Base-by-base conservation (phyloP, 2,113 vertebrate genomes). In the Saimiri boliviensis region DNA sequence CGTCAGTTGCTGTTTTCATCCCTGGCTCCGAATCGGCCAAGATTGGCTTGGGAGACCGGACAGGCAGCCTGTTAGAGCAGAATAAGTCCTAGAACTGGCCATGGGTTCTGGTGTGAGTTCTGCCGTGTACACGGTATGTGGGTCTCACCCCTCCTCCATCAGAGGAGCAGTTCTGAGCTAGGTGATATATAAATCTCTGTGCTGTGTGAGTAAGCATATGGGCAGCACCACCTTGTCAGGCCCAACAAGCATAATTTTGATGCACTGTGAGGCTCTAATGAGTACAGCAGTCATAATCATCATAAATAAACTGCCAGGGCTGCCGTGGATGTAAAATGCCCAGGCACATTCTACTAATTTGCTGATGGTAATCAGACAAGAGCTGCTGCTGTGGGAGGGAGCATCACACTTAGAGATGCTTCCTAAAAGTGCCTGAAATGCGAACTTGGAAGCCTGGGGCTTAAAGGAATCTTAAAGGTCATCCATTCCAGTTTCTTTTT, bases 111-210 rank as follows among this genome's bases (percentile, higher is more conserved):
- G 58, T 19, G 58, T 0, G 13, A n/a, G 17, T 71, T 45, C 66
- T 82, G 45, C 56, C 27, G 2, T 1, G 0, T 76, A 76, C 3
- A 0, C 32, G 66, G 37, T n/a, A 3, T 87, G 87, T 58, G 35
- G 83, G 35, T 17, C 63, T 20, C 23, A 54, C 0, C 0, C 17
- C 23, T 58, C 47, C 40, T 68, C 60, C 37, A 35, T 35, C 56
- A 42, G 19, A 30, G 6, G 0, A 32, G 30, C 13, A 32, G 37
- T 12, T n/a, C 60, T 42, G 2, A 37, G 20, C 5, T 5, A 20
- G 8, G 37, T 56, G 40, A 40, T 37, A 12, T 12, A 2, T 10
- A 42, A 20, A 32, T 6, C 6, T 37, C 16, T 14, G 20, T 60
- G 49, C 84, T 52, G 19, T 3, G 2, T 5, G 76, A 60, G 32